Percentiles rank a stretch among this genome's conserved stretches.
phyloP scores from a whole-genome alignment of 2,113 vertebrate genomes.

The Menura novaehollandiae region DNA sequence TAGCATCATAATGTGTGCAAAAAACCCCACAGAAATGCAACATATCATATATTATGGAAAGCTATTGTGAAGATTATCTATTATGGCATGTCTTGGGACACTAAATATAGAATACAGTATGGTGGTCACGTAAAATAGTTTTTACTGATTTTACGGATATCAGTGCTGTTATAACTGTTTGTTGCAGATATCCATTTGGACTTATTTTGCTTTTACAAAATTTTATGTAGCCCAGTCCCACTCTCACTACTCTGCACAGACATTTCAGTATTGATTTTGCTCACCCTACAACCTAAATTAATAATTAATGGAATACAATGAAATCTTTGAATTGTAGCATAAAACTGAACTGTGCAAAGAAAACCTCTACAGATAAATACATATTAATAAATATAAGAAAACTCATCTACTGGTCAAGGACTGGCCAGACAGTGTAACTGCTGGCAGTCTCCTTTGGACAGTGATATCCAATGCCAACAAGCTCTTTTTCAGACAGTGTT shows the following conservation, averaged over 20 bases:
- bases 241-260: not conserved
- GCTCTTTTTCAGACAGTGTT: not conserved
- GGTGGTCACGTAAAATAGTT: not conserved
- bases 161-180: not conserved
- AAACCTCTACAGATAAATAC: not conserved
- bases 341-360: not conserved
- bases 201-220: not conserved
- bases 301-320: not conserved
- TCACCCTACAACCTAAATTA: not conserved
- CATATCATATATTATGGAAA: not conserved
- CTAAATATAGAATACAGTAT: not conserved
- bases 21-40: accelerated
- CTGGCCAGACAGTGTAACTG: not conserved
- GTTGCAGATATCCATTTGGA: not conserved
- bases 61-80: not conserved
- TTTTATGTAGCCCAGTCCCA: not conserved
- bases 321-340: not conserved
- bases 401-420: not conserved
- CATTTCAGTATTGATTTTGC: not conserved
- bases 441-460: not conserved
- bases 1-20: not conserved
- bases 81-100: not conserved
- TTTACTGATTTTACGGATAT: not conserved
- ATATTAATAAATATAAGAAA: not conserved
- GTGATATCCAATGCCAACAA: not conserved